Evolutionary conservation across 2,113 vertebrate genomes (phyloP).

Genomic region (Thunnus maccoyii): DNA sequence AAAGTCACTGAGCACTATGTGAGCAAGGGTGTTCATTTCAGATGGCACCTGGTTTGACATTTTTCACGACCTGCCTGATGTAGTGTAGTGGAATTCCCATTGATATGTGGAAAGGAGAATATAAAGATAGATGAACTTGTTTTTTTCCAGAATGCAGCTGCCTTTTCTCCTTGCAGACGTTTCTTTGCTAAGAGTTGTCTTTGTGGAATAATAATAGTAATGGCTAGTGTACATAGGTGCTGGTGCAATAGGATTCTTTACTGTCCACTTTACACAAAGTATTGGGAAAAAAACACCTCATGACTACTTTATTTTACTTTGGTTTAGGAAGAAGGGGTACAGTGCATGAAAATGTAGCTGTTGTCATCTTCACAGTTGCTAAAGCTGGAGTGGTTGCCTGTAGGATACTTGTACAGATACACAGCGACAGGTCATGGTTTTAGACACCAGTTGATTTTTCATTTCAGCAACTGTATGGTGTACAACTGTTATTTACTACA

Average conservation of each 20-base stretch:
- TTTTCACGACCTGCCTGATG: constrained; percentile 51
- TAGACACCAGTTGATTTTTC: constrained; percentile 20
- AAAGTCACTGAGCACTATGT: constrained; percentile 60
- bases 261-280: constrained; percentile 63
- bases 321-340: constrained; percentile 44
- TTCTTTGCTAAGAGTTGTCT: constrained; percentile 56
- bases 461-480: constrained; percentile 35
- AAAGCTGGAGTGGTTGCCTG: constrained; percentile 23
- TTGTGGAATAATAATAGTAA: constrained; percentile 72
- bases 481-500: constrained; percentile 35
- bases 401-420: constrained; percentile 24
- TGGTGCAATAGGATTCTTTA: constrained; percentile 75
- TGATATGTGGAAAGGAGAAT: constrained; percentile 33
- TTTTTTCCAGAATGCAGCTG: constrained; percentile 58
- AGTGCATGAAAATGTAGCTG: constrained; percentile 37
- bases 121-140: constrained; percentile 24
- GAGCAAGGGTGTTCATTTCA: constrained; percentile 36
- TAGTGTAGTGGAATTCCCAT: constrained; percentile 37
- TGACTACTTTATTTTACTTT: constrained; percentile 51
- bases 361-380: constrained; percentile 33
- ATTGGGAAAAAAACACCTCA: constrained; percentile 66
- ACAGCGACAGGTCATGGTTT: constrained; percentile 25
- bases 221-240: constrained; percentile 70
- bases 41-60: constrained; percentile 46
- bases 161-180: constrained; percentile 58